Conservation (phyloP, 2,797 vertebrate species). For the Hirundo rustica region DNA sequence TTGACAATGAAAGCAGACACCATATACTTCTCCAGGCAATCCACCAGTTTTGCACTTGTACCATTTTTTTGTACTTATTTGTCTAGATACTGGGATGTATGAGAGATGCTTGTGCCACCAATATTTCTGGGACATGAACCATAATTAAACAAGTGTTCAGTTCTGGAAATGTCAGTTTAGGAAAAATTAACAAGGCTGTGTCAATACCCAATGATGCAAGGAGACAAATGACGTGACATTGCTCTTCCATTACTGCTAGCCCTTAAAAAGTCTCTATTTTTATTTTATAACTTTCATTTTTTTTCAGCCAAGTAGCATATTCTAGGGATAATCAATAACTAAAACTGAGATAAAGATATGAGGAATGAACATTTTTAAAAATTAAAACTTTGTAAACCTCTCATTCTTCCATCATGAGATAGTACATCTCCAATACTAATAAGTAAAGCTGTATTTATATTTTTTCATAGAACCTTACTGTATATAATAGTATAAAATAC, state of each 20-base stretch:
- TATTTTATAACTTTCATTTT: neutral
- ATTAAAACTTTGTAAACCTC: neutral
- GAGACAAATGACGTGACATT: neutral
- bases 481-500: neutral
- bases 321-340: neutral
- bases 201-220: neutral
- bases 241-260: neutral
- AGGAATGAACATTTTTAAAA: neutral
- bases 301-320: neutral
- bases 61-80: neutral
- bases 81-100: neutral
- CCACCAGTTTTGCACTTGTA: neutral
- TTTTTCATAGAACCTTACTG: neutral
- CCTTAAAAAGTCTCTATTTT: neutral
- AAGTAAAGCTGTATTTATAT: neutral
- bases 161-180: neutral
- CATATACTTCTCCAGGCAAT: neutral
- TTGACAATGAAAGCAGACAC: neutral
- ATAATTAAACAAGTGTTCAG: constrained; percentile 3
- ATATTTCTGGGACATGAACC: neutral
- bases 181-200: neutral
- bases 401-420: neutral
- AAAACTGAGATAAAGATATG: neutral
- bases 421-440: neutral
- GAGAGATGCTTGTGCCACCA: neutral